Evolutionary conservation across 2,113 vertebrate species (phyloP), one percentile per base, ranked within the genome.

Genomic region (Uria lomvia): DNA sequence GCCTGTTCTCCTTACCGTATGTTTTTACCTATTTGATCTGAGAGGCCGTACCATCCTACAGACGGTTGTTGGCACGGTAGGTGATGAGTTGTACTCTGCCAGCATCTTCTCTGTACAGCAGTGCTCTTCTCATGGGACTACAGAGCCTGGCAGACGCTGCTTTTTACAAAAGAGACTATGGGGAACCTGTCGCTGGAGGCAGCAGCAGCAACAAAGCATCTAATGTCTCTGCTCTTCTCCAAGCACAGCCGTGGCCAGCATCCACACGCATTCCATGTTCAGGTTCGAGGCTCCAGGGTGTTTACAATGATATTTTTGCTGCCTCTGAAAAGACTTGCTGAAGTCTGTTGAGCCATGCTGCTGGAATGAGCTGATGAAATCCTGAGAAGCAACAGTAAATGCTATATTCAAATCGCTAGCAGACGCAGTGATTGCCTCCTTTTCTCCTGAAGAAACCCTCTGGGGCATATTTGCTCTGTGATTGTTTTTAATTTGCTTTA

Each of bases 271-370:
- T 47, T 83, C 40, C 30, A 53, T 32, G 49, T 19, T 17, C 32
- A 77, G 77, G 32, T 86, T 88, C 4, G 2, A 40, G 20, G 47
- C 89, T 91, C 56, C 23, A 2, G 72, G 68, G 80, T 78, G 32
- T 96, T 96, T 92, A 27, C 15, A 53, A 58, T 56, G 34, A 60
- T 80, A 79, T 50, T 91, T 95, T 88, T 93, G 43, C 58, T 88
- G 76, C 47, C 27, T 96, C 79, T 95, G 93, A 94, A 97, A 95
- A 84, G 83, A 47, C 83, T 94, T 91, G 86, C 79, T 95, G 29
- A 88, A 74, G 27, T 86, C 63, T 60, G 79, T 79, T 95, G 71
- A 93, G 67, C 91, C 40, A 74, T 60, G 49, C 59, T 91, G n/a
- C 63, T 86, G 83, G 63, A 94, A 95, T 91, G 82, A 80, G 63